These are phyloP conservation scores for Porites cylindrica DNA, from an alignment of 92 coral and sea anemone genomes.

Conservation along the genomic window DNA sequence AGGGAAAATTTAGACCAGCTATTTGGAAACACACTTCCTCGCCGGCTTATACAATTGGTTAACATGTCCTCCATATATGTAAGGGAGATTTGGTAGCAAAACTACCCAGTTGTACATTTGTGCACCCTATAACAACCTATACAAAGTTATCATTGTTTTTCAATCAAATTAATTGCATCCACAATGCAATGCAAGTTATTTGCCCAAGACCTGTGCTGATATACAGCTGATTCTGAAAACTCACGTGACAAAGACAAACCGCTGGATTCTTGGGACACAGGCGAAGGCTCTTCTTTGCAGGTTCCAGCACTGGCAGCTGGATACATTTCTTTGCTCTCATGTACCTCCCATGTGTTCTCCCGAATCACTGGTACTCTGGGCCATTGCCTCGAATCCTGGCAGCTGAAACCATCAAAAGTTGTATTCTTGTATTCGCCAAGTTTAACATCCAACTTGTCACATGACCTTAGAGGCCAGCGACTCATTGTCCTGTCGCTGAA, in stretches of 20 bases:
- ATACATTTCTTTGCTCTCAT: background rate
- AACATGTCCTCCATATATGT: too few relatives aligned
- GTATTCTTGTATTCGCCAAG: background rate
- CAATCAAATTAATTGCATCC: conserved; percentile 77
- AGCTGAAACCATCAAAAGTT: conserved; percentile 6
- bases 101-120: too few relatives aligned
- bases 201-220: background rate
- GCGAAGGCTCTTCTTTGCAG: conserved; percentile 8
- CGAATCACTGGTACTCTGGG: background rate
- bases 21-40: too few relatives aligned
- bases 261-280: conserved; percentile 27
- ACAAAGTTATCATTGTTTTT: conserved; percentile 28
- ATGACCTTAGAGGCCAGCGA: conserved; percentile 32
- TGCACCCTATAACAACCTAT: too few relatives aligned
- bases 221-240: conserved; percentile 11
- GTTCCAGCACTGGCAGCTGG: background rate
- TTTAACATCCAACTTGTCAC: background rate
- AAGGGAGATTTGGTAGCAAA: too few relatives aligned
- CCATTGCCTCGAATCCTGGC: conserved; percentile 12
- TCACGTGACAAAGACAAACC: conserved; percentile 34
- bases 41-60: too few relatives aligned
- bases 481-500: background rate
- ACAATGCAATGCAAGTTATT: conserved; percentile 73
- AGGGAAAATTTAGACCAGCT: too few relatives aligned
- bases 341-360: background rate